Conservation (phyloP, 2,113 vertebrate genomes). For the Sarotherodon lohbergeri region DNA sequence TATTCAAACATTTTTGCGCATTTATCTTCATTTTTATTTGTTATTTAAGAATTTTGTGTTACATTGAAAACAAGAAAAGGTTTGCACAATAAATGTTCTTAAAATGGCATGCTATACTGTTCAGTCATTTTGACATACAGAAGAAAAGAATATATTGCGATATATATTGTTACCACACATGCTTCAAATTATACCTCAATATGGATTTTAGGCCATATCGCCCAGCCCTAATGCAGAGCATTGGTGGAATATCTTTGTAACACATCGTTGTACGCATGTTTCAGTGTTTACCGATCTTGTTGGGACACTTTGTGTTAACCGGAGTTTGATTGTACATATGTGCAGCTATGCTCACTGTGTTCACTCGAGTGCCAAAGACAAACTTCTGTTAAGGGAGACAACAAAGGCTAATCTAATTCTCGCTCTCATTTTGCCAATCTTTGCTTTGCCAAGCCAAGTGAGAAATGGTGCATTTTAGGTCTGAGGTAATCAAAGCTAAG, state of each 20-base stretch:
- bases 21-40: too few species aligned
- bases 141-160: background rate
- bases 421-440: background rate
- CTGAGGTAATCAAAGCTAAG: conserved; percentile 34
- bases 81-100: background rate
- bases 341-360: background rate
- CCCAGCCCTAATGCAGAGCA: background rate
- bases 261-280: background rate
- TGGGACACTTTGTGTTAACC: background rate
- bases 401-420: background rate
- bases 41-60: background rate
- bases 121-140: background rate
- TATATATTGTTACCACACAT: background rate
- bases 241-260: background rate
- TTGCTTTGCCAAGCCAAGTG: background rate
- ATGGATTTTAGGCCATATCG: background rate
- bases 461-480: background rate
- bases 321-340: background rate
- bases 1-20: background rate
- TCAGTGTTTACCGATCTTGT: background rate
- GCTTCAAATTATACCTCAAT: rapidly evolving
- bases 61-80: background rate
- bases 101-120: background rate
- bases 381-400: background rate
- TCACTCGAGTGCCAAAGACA: background rate